These are phyloP conservation scores for Zoanthus solanderi DNA, from an alignment of 92 coral and sea anemone species.

Conservation along the genomic window DNA sequence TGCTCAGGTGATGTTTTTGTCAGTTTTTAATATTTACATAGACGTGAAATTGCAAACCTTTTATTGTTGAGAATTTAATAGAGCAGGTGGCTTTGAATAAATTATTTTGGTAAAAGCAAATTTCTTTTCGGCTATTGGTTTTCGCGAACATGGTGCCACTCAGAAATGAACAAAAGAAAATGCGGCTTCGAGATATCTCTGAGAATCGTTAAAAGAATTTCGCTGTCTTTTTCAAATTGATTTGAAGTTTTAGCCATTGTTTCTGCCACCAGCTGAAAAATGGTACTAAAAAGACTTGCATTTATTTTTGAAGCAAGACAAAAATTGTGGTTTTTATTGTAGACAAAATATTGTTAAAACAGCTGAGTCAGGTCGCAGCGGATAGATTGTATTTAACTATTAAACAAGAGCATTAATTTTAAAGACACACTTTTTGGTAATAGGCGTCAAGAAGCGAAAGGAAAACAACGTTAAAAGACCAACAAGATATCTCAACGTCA, in stretches of 20 bases:
- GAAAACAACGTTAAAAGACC: neutral
- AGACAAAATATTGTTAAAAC: neutral
- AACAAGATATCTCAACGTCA: neutral
- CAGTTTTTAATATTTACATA: neutral
- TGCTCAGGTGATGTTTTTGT: neutral
- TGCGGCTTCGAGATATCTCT: neutral
- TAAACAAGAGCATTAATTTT: neutral
- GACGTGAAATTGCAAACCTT: neutral
- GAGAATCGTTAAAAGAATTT: neutral
- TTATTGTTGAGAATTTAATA: neutral
- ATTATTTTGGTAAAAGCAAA: constrained; percentile 7
- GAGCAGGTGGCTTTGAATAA: constrained; percentile 25
- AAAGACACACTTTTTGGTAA: neutral
- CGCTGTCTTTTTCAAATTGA: neutral
- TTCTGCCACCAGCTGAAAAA: neutral
- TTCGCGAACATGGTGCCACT: neutral
- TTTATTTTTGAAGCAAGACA: neutral
- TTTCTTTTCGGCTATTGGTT: neutral
- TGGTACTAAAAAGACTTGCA: neutral
- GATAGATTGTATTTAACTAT: constrained; percentile 9
- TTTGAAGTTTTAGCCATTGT: neutral
- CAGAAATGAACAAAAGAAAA: neutral
- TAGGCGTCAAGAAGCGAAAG: neutral
- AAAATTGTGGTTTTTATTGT: no score
- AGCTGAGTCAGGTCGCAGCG: neutral